Evolutionary conservation across 2,888 invertebrate species (phyloP), one percentile per base, ranked within the genome.

Genomic region (Zeuzera pyrina): DNA sequence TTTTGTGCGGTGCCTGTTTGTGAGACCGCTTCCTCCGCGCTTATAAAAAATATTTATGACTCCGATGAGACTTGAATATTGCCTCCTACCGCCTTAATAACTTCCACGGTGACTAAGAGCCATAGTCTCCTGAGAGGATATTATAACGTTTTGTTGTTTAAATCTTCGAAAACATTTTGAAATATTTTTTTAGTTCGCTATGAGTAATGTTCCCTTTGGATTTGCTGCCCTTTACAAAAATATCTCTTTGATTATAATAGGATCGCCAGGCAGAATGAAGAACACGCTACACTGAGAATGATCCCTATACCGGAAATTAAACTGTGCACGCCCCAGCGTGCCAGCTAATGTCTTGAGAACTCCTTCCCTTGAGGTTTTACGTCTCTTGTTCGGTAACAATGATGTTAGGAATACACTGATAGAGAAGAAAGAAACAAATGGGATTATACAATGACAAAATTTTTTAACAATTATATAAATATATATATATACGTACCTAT

Each of bases 1-100:
- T 67, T 72, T 72, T 74, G 68, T 69, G 64, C 59, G 59, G 52
- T 56, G 55, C 39, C 58, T 65, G 64, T 68, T 68, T 65, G 64
- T 57, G 64, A 55, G 58, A 55, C 53, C 57, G 57, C 54, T 64
- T 61, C 56, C 57, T 65, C 50, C 49, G 44, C 51, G 56, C 55
- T 59, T 64, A 61, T 63, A 57, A 68, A 66, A 67, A 57, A 65
- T 62, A 65, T 68, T 65, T 65, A 68, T 60, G 55, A 53, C 54
- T 52, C 61, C 51, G 45, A 52, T 48, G 50, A 57, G 63, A 65
- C 55, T 43, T 47, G 53, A 59, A 63, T 57, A 64, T 61, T 57
- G 53, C 60, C 60, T 55, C 45, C 43, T 42, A 41, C 48, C 39
- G 57, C 54, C 54, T 57, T 61, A 63, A 64, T 59, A 61, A 57